A percentile compares a stretch with the other conserved stretches of the same genome.
Conservation (phyloP, 2,888 invertebrate genomes). For the Clivina fossor region DNA sequence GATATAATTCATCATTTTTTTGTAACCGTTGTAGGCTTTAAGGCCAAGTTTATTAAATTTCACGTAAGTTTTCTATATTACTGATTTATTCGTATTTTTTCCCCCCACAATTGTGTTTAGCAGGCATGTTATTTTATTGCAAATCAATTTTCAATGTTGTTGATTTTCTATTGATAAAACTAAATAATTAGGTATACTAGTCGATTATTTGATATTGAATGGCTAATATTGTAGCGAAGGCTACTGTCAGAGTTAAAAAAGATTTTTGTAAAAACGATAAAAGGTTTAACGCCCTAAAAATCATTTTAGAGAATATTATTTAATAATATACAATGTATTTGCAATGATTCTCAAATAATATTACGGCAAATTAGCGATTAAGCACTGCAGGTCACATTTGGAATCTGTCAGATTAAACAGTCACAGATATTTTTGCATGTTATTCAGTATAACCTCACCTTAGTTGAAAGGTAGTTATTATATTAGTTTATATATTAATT, state of each 20-base stretch:
- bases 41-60: constrained; percentile 46
- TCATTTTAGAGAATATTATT: constrained; percentile 9
- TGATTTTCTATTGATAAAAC: constrained; percentile 52
- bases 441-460: constrained; percentile 21
- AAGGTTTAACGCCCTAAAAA: constrained; percentile 30
- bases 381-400: constrained; percentile 20
- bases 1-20: constrained; percentile 23
- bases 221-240: constrained; percentile 52
- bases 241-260: constrained; percentile 49
- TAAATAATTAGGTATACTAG: constrained; percentile 49
- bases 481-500: too few relatives aligned
- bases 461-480: constrained; percentile 26
- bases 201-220: constrained; percentile 43
- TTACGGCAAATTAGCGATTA: constrained; percentile 15
- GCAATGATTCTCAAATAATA: constrained; percentile 2
- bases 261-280: constrained; percentile 27
- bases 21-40: constrained; percentile 26
- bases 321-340: constrained; percentile 1
- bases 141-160: constrained; percentile 37
- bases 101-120: neutral
- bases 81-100: constrained; percentile 14
- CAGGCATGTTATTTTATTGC: constrained; percentile 24
- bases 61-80: constrained; percentile 49
- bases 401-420: constrained; percentile 12
- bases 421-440: constrained; percentile 24